phyloP scores from a whole-genome alignment of 2,888 invertebrate genomes.

The Hylaea fasciaria region DNA sequence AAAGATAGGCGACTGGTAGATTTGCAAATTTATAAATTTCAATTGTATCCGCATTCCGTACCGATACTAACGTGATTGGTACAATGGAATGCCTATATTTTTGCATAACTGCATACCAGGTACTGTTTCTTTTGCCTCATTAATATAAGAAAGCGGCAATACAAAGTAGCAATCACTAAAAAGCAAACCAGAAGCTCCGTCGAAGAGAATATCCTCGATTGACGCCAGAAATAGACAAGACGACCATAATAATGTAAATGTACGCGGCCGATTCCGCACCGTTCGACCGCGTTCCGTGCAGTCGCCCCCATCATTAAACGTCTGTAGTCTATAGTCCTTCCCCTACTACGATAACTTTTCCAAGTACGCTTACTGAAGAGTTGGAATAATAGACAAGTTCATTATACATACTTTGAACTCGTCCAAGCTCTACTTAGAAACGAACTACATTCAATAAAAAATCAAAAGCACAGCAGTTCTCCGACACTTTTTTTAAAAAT shows the following conservation, averaged over 20 bases:
- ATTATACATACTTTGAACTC: too few species aligned
- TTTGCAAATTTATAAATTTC: not conserved
- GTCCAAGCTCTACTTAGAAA: too few species aligned
- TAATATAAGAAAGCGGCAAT: conserved; percentile 10
- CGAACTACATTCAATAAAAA: too few species aligned
- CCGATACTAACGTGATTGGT: too few species aligned
- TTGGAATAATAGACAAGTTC: too few species aligned
- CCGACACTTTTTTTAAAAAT: too few species aligned
- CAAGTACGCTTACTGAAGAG: not conserved
- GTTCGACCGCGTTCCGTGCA: conserved; percentile 65
- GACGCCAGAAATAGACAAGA: conserved; percentile 63
- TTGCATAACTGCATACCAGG: not conserved
- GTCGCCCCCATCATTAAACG: conserved; percentile 60
- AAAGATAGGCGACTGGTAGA: too few species aligned
- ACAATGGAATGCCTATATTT: not conserved
- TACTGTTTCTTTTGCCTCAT: not conserved
- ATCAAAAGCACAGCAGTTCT: too few species aligned
- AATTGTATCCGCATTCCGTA: not conserved
- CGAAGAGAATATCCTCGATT: conserved; percentile 51
- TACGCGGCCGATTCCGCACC: conserved; percentile 66
- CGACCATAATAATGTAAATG: conserved; percentile 74
- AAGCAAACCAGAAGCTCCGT: conserved; percentile 16
- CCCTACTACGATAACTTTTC: conserved; percentile 46
- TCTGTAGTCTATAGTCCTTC: conserved; percentile 37
- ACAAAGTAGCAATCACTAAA: conserved; percentile 6